A percentile compares a stretch with the other conserved stretches of the same genome.
These are phyloP conservation scores for Acanthacorydalis orientalis DNA, from an alignment of 2,888 invertebrate species.

Conservation along the genomic window DNA sequence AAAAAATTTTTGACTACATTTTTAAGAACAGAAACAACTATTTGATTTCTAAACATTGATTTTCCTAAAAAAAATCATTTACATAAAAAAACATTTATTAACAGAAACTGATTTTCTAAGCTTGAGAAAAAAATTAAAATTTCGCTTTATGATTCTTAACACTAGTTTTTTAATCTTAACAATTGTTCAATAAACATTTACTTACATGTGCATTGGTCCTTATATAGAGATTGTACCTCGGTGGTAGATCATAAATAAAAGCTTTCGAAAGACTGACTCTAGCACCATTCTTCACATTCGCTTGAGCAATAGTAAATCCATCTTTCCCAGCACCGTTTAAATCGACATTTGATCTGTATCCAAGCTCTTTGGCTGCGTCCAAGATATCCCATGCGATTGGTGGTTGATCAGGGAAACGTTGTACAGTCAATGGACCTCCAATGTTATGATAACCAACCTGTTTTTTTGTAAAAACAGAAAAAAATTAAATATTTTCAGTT, in stretches of 20 bases:
- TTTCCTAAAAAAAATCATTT: no score
- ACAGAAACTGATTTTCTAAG: no score
- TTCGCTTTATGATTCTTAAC: background rate
- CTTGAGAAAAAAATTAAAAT: no score
- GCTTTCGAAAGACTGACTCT: slow-evolving; percentile 6
- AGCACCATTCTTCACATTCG: slow-evolving; percentile 6
- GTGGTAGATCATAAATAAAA: slow-evolving; percentile 3
- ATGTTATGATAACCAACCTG: slow-evolving; percentile 10
- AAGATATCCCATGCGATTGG: slow-evolving; percentile 10
- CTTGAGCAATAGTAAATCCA: slow-evolving; percentile 8
- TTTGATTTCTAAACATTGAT: no score
- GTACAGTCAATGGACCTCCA: slow-evolving; percentile 10
- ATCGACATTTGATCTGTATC: slow-evolving; percentile 11
- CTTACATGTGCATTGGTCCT: slow-evolving; percentile 3
- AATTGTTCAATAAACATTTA: background rate
- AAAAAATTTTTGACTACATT: no score
- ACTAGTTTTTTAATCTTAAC: background rate
- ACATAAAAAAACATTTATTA: no score
- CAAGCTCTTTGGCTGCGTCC: slow-evolving; percentile 10
- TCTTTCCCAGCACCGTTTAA: slow-evolving; percentile 9
- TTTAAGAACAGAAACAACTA: no score
- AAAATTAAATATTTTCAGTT: background rate
- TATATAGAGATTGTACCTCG: slow-evolving; percentile 1
- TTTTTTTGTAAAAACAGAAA: no score
- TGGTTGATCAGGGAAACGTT: slow-evolving; percentile 10